These are phyloP conservation scores for Eulemur macaco DNA, from an alignment of 2,113 vertebrate species.

Conservation along the genomic window DNA sequence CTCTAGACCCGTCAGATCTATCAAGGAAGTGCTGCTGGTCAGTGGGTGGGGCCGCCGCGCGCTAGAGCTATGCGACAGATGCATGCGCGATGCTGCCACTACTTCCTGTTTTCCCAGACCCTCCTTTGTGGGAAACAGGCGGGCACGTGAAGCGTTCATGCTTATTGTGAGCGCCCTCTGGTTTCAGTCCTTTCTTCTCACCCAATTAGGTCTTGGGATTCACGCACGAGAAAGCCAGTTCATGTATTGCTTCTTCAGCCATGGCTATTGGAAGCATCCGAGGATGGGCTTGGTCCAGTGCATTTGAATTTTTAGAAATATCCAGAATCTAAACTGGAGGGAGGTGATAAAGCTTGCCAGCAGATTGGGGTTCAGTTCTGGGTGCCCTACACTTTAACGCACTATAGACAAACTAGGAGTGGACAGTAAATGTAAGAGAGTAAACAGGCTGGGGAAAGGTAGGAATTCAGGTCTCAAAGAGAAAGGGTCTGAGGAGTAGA, in stretches of 20 bases:
- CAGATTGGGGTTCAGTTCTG: background rate
- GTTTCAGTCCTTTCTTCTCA: background rate
- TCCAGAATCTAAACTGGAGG: background rate
- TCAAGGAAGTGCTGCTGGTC: background rate
- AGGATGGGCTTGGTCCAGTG: background rate
- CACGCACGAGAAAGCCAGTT: background rate
- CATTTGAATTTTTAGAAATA: slow-evolving; percentile 8
- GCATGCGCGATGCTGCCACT: background rate
- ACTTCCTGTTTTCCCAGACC: background rate
- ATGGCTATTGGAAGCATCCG: background rate
- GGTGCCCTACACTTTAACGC: background rate
- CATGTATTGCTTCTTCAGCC: background rate
- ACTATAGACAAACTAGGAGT: background rate
- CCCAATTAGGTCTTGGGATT: background rate
- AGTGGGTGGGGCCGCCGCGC: accelerated
- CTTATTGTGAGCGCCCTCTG: background rate
- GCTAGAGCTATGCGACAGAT: background rate
- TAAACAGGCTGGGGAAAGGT: background rate
- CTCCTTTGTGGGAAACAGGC: background rate
- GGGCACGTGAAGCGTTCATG: background rate
- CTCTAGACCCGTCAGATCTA: background rate
- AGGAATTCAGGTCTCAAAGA: background rate
- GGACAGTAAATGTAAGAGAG: background rate
- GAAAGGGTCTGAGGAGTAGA: background rate
- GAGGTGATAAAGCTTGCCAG: background rate